phyloP scores from a whole-genome alignment of 2,113 vertebrate genomes.

The Laticauda colubrina region DNA sequence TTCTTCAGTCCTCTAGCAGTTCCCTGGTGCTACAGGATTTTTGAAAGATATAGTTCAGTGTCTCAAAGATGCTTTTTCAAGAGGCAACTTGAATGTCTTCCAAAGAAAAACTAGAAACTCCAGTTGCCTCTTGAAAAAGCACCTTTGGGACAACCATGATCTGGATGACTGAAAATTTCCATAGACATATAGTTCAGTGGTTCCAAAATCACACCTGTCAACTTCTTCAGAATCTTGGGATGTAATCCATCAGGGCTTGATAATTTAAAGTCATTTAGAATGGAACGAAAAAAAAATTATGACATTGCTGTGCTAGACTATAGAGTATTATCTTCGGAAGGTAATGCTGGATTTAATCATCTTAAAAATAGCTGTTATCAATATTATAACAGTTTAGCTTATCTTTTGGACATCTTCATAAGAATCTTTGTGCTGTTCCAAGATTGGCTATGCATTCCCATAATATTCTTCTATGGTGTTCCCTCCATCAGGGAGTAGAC shows the following conservation, averaged over 20 bases:
- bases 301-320: background rate
- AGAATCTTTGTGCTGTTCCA: background rate
- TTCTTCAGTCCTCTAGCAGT: background rate
- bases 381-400: background rate
- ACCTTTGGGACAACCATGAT: too few species aligned
- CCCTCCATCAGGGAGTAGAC: background rate
- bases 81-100: too few species aligned
- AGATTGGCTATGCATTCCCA: background rate
- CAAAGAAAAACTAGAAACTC: too few species aligned
- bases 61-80: too few species aligned
- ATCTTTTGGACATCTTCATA: background rate
- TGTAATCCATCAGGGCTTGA: too few species aligned
- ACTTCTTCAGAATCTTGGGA: background rate
- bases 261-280: too few species aligned
- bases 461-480: background rate
- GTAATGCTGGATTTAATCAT: background rate
- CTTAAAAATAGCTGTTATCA: background rate
- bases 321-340: background rate
- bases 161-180: too few species aligned
- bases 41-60: background rate
- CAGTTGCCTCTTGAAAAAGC: too few species aligned
- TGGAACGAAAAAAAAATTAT: too few species aligned
- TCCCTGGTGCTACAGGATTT: background rate
- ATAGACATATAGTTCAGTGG: background rate
- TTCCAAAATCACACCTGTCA: background rate